Evolutionary conservation across 2,888 invertebrate genomes (phyloP).

Genomic region (Lordiphosa fenestrarum): DNA sequence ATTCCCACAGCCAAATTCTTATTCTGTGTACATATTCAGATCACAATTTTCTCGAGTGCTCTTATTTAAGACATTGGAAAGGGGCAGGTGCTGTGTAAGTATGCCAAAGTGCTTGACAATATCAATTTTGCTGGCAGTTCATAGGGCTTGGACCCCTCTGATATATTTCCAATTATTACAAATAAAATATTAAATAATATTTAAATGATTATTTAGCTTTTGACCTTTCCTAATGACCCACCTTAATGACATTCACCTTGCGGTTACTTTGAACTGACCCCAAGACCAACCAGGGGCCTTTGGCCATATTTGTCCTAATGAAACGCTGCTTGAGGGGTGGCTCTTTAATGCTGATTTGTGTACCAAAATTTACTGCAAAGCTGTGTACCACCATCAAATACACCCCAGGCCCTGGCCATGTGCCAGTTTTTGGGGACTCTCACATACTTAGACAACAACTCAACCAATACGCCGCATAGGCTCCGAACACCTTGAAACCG

Average conservation of each 20-base stretch:
- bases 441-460: slow-evolving; percentile 9
- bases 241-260: slow-evolving; percentile 20
- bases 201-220: no score
- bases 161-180: no score
- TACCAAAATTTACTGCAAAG: slow-evolving; percentile 45
- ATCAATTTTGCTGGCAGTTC: no score
- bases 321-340: slow-evolving; percentile 32
- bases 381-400: slow-evolving; percentile 16
- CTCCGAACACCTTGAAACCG: slow-evolving; percentile 60
- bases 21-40: no score
- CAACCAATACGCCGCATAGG: slow-evolving; percentile 51
- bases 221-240: no score
- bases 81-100: no score
- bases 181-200: not conserved
- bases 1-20: no score
- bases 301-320: slow-evolving; percentile 52
- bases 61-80: no score
- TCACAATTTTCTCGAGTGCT: no score
- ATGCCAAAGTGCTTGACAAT: no score
- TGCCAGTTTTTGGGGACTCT: slow-evolving; percentile 41
- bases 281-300: not conserved
- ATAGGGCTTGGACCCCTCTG: no score
- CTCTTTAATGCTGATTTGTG: slow-evolving; percentile 65
- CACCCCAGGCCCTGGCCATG: slow-evolving; percentile 48
- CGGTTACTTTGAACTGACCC: slow-evolving; percentile 42